These are phyloP conservation scores for Neodontobutis hainanensis DNA, from an alignment of 2,113 vertebrate species.

Conservation along the genomic window DNA sequence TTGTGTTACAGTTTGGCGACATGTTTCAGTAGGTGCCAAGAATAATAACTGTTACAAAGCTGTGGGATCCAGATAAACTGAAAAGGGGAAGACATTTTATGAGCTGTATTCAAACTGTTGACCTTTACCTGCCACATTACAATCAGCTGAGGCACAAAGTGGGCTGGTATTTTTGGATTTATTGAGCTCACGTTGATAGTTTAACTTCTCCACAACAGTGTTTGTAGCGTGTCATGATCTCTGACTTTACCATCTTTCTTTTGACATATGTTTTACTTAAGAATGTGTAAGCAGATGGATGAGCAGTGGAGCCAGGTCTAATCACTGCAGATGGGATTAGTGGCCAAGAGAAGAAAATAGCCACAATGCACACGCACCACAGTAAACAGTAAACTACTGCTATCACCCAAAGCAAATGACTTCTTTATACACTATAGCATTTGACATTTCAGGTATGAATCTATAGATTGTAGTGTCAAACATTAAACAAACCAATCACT, in stretches of 20 bases:
- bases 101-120: background rate
- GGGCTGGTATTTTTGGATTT: background rate
- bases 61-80: no score
- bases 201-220: background rate
- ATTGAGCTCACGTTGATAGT: background rate
- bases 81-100: no score
- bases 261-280: constrained; percentile 2
- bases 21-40: no score
- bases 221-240: constrained; percentile 2
- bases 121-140: background rate
- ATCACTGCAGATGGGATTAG: constrained; percentile 56
- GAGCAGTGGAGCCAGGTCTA: constrained; percentile 25
- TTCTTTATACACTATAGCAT: background rate
- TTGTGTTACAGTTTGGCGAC: no score
- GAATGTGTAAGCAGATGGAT: constrained; percentile 2
- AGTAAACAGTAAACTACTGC: background rate
- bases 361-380: constrained; percentile 11
- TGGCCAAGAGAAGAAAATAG: constrained; percentile 29
- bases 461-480: no score
- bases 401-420: background rate
- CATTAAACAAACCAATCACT: no score
- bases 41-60: no score
- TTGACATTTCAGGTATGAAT: no score
- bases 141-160: background rate
- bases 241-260: constrained; percentile 3